Evolutionary conservation across 2,797 vertebrate species (phyloP), one percentile per base, ranked within the genome.

Genomic region (Phataginus tetradactyla): DNA sequence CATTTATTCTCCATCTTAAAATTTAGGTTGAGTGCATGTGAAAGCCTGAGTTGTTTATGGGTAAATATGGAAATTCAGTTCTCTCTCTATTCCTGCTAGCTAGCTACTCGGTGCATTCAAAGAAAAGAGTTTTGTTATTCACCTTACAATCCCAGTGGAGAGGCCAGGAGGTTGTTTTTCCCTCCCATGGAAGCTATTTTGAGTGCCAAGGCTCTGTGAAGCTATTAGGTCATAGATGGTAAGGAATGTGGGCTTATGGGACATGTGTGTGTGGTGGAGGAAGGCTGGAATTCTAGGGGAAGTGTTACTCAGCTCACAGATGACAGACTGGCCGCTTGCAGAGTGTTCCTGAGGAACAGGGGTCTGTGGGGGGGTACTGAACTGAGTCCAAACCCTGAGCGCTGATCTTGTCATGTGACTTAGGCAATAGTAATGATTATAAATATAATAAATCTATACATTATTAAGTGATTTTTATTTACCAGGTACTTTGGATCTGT

Each of bases 1-100:
- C 10, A 12, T 53, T 42, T 39, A 39, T 69, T 94, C 85, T 63
- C 45, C 21, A 81, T 68, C 21, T 29, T 91, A 81, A 96, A 96
- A 79, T 94, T 81, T 63, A 92, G 61, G 29, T 87, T 87, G n/a
- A 17, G 17, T 74, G 9, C 9, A 4, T 55, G 34, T 23, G 53
- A 79, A 96, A 72, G 25, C 9, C 32, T 0, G 9, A 27, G 5
- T 29, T 90, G 18, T 51, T 91, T 37, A 39, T 61, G 34, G 6
- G 29, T 81, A 77, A 34, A 71, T 51, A 57, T 55, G 74, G 49
- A 72, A 80, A 93, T 89, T 66, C 14, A 71, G 18, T 20, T 78
- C 15, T 83, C 0, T 57, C 6, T 77, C 11, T 27, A 32, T 90
- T 86, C 42, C 45, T 57, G 55, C 53, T 59, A 72, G 55, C 4